These are phyloP conservation scores for Frieseomelitta varia DNA, from an alignment of 1,140 invertebrate genomes.

Conservation along the genomic window DNA sequence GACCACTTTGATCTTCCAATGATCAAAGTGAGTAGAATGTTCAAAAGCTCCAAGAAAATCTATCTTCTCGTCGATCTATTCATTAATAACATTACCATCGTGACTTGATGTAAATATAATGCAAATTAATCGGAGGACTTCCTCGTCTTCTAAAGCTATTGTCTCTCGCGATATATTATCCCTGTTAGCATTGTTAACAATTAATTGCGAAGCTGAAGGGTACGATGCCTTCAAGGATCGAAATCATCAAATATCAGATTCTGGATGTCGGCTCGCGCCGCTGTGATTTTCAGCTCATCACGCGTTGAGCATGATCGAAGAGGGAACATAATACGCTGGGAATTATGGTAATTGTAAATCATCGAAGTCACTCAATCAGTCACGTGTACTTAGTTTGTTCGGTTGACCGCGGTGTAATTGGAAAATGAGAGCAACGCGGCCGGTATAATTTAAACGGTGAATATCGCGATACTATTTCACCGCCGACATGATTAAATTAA, in stretches of 20 bases:
- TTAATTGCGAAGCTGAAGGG: too few relatives aligned
- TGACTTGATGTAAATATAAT: background rate
- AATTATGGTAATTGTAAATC: background rate
- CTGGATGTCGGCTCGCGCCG: too few relatives aligned
- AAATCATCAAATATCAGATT: too few relatives aligned
- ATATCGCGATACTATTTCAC: background rate
- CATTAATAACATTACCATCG: background rate
- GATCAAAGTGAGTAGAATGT: background rate
- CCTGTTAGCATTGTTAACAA: too few relatives aligned
- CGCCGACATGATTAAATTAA: slow-evolving; percentile 22
- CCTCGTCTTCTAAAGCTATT: background rate
- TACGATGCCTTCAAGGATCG: too few relatives aligned
- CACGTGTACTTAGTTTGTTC: background rate
- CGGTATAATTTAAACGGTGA: slow-evolving; percentile 24
- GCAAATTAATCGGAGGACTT: background rate
- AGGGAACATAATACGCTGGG: background rate
- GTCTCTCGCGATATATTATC: too few relatives aligned
- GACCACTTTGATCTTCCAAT: background rate
- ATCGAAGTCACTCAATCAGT: background rate
- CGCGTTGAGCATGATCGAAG: too few relatives aligned
- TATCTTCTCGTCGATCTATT: background rate
- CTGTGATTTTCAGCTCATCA: too few relatives aligned
- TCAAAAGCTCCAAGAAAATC: background rate
- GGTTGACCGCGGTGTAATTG: too few relatives aligned
- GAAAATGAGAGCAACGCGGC: background rate